Percentiles rank a stretch among this genome's conserved stretches.
Evolutionary conservation across 2,797 vertebrate species (phyloP).

Genomic region (Gymnopithys bicolor): DNA sequence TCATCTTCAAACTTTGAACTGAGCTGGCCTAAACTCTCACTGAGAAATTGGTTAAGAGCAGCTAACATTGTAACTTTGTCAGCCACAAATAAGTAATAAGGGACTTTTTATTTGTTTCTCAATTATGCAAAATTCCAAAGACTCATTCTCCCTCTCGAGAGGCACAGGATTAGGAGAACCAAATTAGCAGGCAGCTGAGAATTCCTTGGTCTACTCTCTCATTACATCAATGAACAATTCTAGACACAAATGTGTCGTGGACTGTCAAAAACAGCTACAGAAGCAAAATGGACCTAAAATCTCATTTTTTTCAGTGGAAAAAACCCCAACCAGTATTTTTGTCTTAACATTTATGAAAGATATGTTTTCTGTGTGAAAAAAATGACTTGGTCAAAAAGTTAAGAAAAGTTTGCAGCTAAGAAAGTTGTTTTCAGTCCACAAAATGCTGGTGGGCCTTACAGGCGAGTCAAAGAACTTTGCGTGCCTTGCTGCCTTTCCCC

Average conservation of each 20-base stretch:
- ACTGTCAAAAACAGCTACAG: slow-evolving; percentile 10
- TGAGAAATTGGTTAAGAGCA: not conserved
- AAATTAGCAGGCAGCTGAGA: not conserved
- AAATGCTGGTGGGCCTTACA: accelerated
- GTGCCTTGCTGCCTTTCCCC: not conserved
- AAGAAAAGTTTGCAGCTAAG: not conserved
- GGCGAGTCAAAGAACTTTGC: not conserved
- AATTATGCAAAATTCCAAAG: not conserved
- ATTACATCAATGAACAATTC: not conserved
- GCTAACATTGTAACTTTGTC: not conserved
- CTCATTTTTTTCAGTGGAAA: not conserved
- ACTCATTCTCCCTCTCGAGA: not conserved
- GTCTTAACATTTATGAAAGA: not conserved
- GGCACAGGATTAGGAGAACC: not conserved
- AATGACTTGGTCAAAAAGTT: not conserved
- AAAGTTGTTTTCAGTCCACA: not conserved
- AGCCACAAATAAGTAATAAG: not conserved
- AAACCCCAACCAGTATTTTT: not conserved
- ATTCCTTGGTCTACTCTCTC: slow-evolving; percentile 10
- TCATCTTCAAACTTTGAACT: not conserved
- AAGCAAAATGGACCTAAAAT: not conserved
- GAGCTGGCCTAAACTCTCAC: not conserved
- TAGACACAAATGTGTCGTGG: not conserved
- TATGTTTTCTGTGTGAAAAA: not conserved
- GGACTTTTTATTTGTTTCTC: not conserved